These are phyloP conservation scores for Sphaeramia orbicularis DNA, from an alignment of 2,797 vertebrate species.

Conservation along the genomic window DNA sequence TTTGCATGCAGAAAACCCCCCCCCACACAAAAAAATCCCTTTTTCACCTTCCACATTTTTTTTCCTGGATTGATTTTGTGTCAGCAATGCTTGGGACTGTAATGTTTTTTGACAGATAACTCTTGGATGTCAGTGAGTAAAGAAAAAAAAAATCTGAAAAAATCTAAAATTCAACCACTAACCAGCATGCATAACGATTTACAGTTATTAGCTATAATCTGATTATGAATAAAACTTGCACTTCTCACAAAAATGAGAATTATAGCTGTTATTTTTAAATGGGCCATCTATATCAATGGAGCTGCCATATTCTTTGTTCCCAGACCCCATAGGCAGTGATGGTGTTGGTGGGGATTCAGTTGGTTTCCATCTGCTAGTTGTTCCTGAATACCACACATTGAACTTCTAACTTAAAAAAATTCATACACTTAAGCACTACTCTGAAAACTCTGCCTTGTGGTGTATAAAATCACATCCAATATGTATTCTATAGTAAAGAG, in stretches of 20 bases:
- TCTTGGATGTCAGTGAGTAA: conserved; percentile 25
- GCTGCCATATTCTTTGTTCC: too few relatives aligned
- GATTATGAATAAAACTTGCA: conserved; percentile 15
- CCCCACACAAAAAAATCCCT: conserved; percentile 19
- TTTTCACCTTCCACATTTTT: conserved; percentile 33
- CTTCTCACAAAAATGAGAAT: neutral
- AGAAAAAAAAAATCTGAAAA: neutral
- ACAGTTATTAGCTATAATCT: conserved; percentile 18
- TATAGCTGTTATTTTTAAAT: too few relatives aligned
- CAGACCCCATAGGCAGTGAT: too few relatives aligned
- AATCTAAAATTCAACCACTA: conserved; percentile 15
- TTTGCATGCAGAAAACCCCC: neutral
- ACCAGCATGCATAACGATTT: conserved; percentile 20
- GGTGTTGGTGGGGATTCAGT: too few relatives aligned
- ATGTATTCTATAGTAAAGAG: too few relatives aligned
- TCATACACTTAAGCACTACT: too few relatives aligned
- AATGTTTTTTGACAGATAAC: conserved; percentile 40
- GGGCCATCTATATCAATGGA: too few relatives aligned
- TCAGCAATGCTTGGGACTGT: conserved; percentile 22
- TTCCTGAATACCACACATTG: too few relatives aligned
- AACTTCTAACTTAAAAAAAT: too few relatives aligned
- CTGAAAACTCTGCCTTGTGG: too few relatives aligned
- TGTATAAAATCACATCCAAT: too few relatives aligned
- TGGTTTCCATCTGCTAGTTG: too few relatives aligned
- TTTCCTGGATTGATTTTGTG: conserved; percentile 38